phyloP scores from a whole-genome alignment of 1,140 invertebrate genomes.

The Metopolophium dirhodum region DNA sequence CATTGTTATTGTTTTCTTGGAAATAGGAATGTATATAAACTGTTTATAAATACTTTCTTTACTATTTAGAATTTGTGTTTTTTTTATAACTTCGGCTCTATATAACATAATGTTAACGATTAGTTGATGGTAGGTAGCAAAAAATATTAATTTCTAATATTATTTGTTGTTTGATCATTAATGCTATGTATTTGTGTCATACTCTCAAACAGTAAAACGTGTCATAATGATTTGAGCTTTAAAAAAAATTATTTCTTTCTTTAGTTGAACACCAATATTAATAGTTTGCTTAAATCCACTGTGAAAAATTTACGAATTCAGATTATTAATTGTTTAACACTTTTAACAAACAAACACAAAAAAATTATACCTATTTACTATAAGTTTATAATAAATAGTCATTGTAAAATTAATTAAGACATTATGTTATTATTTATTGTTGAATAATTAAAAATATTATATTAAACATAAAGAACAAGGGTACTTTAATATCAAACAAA shows the following conservation, averaged over 20 bases:
- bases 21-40: neutral
- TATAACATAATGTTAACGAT: neutral
- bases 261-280: neutral
- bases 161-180: neutral
- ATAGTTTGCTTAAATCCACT: neutral
- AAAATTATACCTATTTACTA: neutral
- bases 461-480: neutral
- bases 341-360: neutral
- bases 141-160: neutral
- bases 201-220: neutral
- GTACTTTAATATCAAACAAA: neutral
- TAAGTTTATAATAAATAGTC: neutral
- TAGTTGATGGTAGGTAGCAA: neutral
- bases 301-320: neutral
- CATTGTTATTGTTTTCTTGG: neutral
- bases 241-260: neutral
- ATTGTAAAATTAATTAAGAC: neutral
- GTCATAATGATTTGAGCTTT: neutral
- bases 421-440: neutral
- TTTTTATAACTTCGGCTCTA: neutral
- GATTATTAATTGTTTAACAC: neutral
- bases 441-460: neutral
- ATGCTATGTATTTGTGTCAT: neutral
- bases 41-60: neutral
- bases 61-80: neutral